Percentiles rank a stretch among this genome's conserved stretches.
phyloP scores from a whole-genome alignment of 1,140 invertebrate species.

The Saxidomus purpurata region DNA sequence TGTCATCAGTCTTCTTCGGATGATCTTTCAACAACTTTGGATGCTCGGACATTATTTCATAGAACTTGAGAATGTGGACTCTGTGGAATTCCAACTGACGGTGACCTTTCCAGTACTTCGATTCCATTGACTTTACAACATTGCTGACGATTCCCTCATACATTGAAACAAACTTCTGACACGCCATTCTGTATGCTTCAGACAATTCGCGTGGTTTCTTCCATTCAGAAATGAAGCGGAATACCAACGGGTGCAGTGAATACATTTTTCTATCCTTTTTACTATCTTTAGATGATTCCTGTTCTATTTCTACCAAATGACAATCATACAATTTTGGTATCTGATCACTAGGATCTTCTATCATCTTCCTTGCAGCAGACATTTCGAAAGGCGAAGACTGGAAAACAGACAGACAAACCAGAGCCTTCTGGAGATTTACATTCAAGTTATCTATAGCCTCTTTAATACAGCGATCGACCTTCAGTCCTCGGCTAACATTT shows the following conservation, averaged over 20 bases:
- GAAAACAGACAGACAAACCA: conserved; percentile 44
- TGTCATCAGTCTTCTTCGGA: not conserved
- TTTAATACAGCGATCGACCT: conserved; percentile 27
- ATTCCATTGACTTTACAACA: conserved; percentile 5
- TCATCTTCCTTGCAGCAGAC: not conserved
- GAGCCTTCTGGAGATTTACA: not conserved
- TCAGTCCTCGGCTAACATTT: conserved; percentile 33
- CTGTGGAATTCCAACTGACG: conserved; percentile 3
- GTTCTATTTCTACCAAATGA: conserved; percentile 35
- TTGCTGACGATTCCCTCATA: conserved; percentile 13
- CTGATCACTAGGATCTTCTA: not conserved
- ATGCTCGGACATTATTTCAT: conserved; percentile 36
- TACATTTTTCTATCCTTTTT: not conserved
- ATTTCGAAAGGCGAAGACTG: conserved; percentile 42
- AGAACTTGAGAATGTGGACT: conserved; percentile 46
- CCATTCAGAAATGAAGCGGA: conserved; percentile 40
- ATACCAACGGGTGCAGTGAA: conserved; percentile 56
- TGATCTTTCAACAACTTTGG: not conserved
- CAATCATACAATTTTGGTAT: conserved; percentile 1
- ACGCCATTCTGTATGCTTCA: not conserved
- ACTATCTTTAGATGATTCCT: not conserved
- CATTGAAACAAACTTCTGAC: conserved; percentile 30
- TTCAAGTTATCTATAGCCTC: conserved; percentile 16
- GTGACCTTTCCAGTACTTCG: conserved; percentile 27
- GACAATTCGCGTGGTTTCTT: not conserved